Evolutionary conservation across 2,888 invertebrate genomes (phyloP).

Genomic region (Dione juno): DNA sequence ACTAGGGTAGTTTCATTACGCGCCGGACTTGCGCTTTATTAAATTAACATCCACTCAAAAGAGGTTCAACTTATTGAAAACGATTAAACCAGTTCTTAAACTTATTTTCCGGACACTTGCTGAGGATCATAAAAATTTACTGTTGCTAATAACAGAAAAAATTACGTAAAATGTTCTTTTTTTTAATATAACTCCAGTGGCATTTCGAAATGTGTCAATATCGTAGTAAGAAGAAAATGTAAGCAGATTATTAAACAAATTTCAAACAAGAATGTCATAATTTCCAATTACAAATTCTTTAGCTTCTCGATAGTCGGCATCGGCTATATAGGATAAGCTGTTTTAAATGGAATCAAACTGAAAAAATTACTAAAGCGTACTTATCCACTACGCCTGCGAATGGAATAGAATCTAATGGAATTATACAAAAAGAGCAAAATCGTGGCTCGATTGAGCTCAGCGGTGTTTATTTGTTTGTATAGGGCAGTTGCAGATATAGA

Average conservation of each 20-base stretch:
- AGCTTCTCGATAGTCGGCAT: constrained; percentile 14
- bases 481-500: constrained; percentile 36
- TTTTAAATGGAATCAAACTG: constrained; percentile 31
- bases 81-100: constrained; percentile 45
- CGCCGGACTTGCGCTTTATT: constrained; percentile 45
- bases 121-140: constrained; percentile 20
- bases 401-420: constrained; percentile 54
- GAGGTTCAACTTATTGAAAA: constrained; percentile 47
- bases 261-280: constrained; percentile 13
- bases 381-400: constrained; percentile 52
- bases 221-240: neutral
- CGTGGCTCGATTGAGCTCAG: constrained; percentile 35
- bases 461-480: constrained; percentile 42
- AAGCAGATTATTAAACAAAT: constrained; percentile 4
- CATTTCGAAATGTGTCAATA: neutral
- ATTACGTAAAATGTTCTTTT: neutral
- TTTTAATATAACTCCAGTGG: neutral
- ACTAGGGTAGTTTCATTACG: constrained; percentile 43
- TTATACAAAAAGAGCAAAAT: constrained; percentile 56
- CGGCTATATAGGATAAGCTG: constrained; percentile 29
- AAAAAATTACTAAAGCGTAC: constrained; percentile 36
- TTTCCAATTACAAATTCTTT: constrained; percentile 5
- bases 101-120: constrained; percentile 25
- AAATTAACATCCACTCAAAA: constrained; percentile 49
- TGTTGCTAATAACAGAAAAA: constrained; percentile 18